These are phyloP conservation scores for Tenthredo notha DNA, from an alignment of 2,888 invertebrate genomes.

Conservation along the genomic window DNA sequence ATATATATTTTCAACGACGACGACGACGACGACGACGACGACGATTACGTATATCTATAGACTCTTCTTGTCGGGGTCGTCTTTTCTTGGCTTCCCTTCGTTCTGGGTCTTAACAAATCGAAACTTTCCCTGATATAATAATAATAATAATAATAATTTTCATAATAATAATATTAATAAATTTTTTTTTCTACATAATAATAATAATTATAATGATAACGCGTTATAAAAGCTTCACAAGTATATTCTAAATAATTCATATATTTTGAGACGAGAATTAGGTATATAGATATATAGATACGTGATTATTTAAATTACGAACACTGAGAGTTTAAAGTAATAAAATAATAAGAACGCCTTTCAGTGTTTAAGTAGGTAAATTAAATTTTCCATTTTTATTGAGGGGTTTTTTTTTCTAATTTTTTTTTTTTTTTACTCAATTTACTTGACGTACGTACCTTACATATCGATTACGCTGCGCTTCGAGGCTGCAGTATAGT, in stretches of 20 bases:
- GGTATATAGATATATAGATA: neutral
- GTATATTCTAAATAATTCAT: neutral
- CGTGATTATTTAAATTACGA: neutral
- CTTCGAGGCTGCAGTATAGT: neutral
- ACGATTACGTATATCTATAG: neutral
- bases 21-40: neutral
- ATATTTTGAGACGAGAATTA: neutral
- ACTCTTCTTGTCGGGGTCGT: neutral
- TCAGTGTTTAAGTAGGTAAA: neutral
- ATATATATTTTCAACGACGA: neutral
- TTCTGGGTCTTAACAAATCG: slow-evolving; percentile 26
- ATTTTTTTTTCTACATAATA: no score
- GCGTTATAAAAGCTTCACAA: neutral
- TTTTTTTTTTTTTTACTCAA: neutral
- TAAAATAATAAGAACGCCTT: neutral
- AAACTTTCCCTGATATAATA: slow-evolving; percentile 26
- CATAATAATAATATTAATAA: neutral
- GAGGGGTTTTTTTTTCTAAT: neutral
- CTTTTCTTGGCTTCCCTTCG: slow-evolving; percentile 34
- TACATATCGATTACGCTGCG: slow-evolving; percentile 10
- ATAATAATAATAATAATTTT: neutral
- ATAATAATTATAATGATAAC: neutral
- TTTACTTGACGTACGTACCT: neutral
- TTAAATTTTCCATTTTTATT: neutral
- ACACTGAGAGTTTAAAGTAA: neutral